phyloP scores from a whole-genome alignment of 2,888 invertebrate species.

The Terebella lapidaria region DNA sequence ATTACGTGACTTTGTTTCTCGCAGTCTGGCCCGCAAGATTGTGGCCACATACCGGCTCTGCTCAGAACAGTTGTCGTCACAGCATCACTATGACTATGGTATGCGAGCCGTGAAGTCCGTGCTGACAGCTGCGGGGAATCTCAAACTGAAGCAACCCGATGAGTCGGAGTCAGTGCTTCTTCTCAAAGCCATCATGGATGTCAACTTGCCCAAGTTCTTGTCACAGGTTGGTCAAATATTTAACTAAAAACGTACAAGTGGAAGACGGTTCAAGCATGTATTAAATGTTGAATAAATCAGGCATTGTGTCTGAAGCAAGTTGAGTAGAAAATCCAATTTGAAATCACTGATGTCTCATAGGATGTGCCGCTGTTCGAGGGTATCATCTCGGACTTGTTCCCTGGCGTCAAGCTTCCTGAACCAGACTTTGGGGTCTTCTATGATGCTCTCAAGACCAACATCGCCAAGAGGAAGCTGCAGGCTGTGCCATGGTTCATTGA shows the following conservation, averaged over 20 bases:
- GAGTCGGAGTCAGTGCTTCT: conserved; percentile 51
- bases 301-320: too few relatives aligned
- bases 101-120: conserved; percentile 55
- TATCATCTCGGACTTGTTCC: conserved; percentile 54
- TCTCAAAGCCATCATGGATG: conserved; percentile 54
- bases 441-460: conserved; percentile 47
- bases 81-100: conserved; percentile 58
- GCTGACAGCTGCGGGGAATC: conserved; percentile 53
- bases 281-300: too few relatives aligned
- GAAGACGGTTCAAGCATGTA: too few relatives aligned
- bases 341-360: too few relatives aligned
- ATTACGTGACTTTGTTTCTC: conserved; percentile 4
- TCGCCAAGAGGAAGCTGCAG: conserved; percentile 47
- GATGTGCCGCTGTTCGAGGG: conserved; percentile 55
- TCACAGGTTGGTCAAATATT: conserved; percentile 41
- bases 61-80: conserved; percentile 54
- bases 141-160: conserved; percentile 51
- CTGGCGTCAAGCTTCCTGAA: conserved; percentile 48
- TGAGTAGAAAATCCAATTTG: too few relatives aligned
- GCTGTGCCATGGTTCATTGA: conserved; percentile 53
- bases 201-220: conserved; percentile 54
- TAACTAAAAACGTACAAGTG: too few relatives aligned
- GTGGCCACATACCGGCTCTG: conserved; percentile 53
- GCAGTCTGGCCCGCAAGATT: conserved; percentile 52
- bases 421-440: conserved; percentile 52